Conservation (phyloP, 2,797 vertebrate genomes). For the Oryzias sinensis region DNA sequence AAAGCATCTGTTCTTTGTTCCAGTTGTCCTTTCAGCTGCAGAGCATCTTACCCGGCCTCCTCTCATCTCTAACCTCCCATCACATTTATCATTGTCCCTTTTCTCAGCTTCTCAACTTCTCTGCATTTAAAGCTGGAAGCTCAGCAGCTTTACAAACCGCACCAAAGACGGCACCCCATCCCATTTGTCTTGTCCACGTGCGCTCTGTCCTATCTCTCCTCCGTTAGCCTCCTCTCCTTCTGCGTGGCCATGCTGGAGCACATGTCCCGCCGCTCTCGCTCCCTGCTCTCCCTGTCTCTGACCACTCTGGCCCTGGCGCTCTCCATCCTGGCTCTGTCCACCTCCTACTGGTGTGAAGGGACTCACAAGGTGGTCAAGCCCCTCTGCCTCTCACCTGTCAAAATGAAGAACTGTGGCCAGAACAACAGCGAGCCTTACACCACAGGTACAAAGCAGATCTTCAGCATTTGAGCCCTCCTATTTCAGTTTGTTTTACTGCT, state of each 20-base stretch:
- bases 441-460: constrained; percentile 60
- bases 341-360: constrained; percentile 88
- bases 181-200: constrained; percentile 15
- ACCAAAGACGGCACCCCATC: constrained; percentile 31
- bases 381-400: constrained; percentile 84
- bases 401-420: constrained; percentile 84
- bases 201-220: constrained; percentile 4
- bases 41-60: constrained; percentile 26
- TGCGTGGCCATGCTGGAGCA: constrained; percentile 73
- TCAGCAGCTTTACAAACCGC: constrained; percentile 37
- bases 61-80: constrained; percentile 13
- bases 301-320: constrained; percentile 81
- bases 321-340: constrained; percentile 84
- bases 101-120: background rate
- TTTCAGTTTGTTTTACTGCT: background rate
- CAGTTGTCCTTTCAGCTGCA: constrained; percentile 56
- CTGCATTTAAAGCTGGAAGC: constrained; percentile 56
- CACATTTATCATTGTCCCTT: constrained; percentile 27
- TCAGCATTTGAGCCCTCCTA: background rate
- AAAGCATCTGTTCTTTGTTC: constrained; percentile 58
- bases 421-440: constrained; percentile 80
- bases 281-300: constrained; percentile 80
- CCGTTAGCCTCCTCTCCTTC: background rate
- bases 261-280: constrained; percentile 79
- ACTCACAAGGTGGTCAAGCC: constrained; percentile 88